Base-by-base conservation (phyloP, 1,140 invertebrate genomes). In the Drosophila orena region DNA sequence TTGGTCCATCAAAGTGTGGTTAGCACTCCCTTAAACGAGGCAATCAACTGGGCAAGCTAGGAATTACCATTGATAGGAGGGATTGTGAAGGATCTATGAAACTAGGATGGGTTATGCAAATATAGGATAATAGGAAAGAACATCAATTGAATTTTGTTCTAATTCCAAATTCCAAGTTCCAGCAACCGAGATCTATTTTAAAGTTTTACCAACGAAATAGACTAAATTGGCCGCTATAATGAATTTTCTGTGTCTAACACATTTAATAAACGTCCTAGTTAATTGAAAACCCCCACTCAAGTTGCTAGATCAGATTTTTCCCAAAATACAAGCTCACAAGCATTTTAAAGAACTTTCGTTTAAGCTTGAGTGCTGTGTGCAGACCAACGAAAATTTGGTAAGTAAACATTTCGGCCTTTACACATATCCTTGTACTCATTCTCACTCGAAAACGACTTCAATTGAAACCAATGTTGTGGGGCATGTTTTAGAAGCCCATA, bases 401-500 rank as follows among this genome's bases (percentile, higher is more conserved):
- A 66, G 27, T 50, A 66, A 64, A 68, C 64, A 64, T 43, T 64
- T 12, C 24, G 24, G n/a, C 20, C 37, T 53, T 34, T 37, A 22
- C 42, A 46, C 55, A 46, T 46, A 34, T 14, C 24, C n/a, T 4
- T 12, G 2, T 5, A 17, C n/a, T 4, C 15, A 3, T 5, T 24
- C n/a, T 14, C 7, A 44, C n/a, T 30, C 34, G 27, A 52, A 37
- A 27, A 35, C 44, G 34, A 43, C 59, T 68, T n/a, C 12, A 64
- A 52, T 43, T 35, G 11, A 17, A 62, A 35, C 24, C 43, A 3
- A 43, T 55, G 37, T 43, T 40, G 56, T 52, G 57, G 54, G 20
- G 47, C 68, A 66, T 68, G 71, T 64, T 71, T 53, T 62, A 58
- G 68, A 62, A 70, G 50, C 57, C 47, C 40, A 42, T 44, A 62